phyloP scores from a whole-genome alignment of 1,140 invertebrate species.

The Akabosia matsudoensis region DNA sequence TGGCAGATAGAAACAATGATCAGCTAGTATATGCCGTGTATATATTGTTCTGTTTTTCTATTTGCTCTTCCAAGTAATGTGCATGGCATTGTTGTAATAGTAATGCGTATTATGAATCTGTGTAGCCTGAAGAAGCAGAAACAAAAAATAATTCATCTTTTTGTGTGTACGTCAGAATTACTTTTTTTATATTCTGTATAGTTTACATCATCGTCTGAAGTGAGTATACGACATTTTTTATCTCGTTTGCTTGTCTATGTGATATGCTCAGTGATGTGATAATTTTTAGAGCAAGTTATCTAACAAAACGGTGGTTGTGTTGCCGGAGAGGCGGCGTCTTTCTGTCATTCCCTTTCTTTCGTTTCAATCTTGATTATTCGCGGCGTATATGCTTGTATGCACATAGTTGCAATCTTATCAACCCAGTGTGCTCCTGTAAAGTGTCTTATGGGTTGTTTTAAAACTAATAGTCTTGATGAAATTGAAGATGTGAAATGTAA shows the following conservation, averaged over 20 bases:
- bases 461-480: slow-evolving; percentile 18
- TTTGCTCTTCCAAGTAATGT: neutral
- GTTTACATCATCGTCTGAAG: no score
- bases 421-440: no score
- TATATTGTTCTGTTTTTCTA: neutral
- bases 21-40: neutral
- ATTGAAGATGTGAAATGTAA: slow-evolving; percentile 21
- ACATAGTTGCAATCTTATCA: no score
- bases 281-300: slow-evolving; percentile 3
- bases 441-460: no score
- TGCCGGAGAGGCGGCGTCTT: neutral
- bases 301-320: neutral
- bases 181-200: no score
- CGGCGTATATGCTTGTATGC: neutral
- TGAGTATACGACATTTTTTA: neutral
- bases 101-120: neutral
- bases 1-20: neutral
- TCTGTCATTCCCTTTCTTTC: neutral
- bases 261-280: slow-evolving; percentile 17
- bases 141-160: slow-evolving; percentile 20
- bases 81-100: neutral
- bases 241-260: neutral
- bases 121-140: neutral
- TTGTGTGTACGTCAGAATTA: neutral
- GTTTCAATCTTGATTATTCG: neutral